phyloP scores from a whole-genome alignment of 2,113 vertebrate genomes.

The Haemorhous mexicanus region DNA sequence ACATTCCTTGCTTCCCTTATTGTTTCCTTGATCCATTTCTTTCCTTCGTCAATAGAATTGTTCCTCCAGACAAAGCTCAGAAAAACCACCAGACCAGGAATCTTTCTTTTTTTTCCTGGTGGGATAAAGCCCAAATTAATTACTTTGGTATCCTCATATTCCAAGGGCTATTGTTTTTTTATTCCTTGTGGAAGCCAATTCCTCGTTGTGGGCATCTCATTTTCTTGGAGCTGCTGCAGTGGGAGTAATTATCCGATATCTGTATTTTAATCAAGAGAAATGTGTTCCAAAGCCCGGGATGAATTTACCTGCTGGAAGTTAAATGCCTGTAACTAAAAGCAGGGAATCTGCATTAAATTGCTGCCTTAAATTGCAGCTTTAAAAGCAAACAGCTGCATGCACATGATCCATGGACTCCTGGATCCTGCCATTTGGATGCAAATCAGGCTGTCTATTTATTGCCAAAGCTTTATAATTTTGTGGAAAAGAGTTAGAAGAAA shows the following conservation, averaged over 20 bases:
- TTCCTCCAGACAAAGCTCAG: background rate
- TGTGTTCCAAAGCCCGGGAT: background rate
- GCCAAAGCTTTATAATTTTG: constrained; percentile 17
- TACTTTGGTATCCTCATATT: background rate
- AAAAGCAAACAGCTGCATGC: constrained; percentile 17
- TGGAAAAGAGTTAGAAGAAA: background rate
- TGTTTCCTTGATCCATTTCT: background rate
- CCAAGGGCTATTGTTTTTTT: background rate
- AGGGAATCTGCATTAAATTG: constrained; percentile 25
- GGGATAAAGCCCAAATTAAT: background rate
- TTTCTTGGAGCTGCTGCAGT: background rate
- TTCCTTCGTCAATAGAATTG: accelerated
- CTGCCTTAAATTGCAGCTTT: constrained; percentile 30
- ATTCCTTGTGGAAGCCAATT: background rate
- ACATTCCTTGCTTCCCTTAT: accelerated
- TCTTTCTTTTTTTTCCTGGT: background rate
- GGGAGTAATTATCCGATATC: constrained; percentile 17
- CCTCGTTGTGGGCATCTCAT: background rate
- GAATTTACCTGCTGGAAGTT: constrained; percentile 36
- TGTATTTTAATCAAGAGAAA: constrained; percentile 50
- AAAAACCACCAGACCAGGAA: background rate
- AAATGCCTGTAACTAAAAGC: background rate
- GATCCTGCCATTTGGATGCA: constrained; percentile 35
- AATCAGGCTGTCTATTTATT: constrained; percentile 50
- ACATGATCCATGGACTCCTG: background rate